Evolutionary conservation across 2,797 vertebrate species (phyloP).

Genomic region (Chrysocyon brachyurus): DNA sequence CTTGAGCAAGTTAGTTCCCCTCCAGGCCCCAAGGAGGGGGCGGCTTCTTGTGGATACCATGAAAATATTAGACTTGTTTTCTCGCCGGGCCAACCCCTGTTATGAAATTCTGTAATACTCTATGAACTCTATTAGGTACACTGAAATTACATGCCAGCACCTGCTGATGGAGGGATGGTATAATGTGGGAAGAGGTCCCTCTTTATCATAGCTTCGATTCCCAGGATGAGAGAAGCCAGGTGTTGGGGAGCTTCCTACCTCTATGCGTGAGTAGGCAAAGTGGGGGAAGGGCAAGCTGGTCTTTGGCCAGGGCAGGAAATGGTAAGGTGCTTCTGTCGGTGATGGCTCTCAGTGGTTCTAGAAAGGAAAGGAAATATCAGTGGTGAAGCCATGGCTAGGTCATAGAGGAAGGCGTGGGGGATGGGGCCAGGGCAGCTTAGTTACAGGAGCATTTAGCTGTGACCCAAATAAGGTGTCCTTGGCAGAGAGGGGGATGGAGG

Average conservation of each 20-base stretch:
- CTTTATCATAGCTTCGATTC: not conserved
- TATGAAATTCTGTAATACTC: not conserved
- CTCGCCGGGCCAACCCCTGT: not conserved
- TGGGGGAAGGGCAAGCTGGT: not conserved
- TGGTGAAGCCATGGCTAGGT: conserved; percentile 42
- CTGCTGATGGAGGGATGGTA: not conserved
- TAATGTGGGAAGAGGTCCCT: not conserved
- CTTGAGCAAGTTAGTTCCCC: not conserved
- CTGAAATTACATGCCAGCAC: not conserved
- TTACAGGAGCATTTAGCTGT: not conserved
- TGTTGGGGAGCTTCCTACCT: not conserved
- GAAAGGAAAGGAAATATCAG: conserved; percentile 42
- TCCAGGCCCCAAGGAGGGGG: not conserved
- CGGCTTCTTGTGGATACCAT: not conserved
- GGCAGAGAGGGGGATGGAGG: not conserved
- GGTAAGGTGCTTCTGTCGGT: not conserved
- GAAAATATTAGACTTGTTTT: not conserved
- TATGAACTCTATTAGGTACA: not conserved
- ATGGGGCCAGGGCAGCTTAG: not conserved
- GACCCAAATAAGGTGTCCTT: conserved; percentile 44
- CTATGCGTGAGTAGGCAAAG: not conserved
- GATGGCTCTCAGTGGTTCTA: conserved; percentile 57
- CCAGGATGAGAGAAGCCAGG: not conserved
- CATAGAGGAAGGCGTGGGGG: conserved; percentile 44
- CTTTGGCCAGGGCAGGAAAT: conserved; percentile 45